Percentiles rank a stretch among this genome's conserved stretches.
These are phyloP conservation scores for Miltochrista miniata DNA, from an alignment of 2,888 invertebrate species.

Conservation along the genomic window DNA sequence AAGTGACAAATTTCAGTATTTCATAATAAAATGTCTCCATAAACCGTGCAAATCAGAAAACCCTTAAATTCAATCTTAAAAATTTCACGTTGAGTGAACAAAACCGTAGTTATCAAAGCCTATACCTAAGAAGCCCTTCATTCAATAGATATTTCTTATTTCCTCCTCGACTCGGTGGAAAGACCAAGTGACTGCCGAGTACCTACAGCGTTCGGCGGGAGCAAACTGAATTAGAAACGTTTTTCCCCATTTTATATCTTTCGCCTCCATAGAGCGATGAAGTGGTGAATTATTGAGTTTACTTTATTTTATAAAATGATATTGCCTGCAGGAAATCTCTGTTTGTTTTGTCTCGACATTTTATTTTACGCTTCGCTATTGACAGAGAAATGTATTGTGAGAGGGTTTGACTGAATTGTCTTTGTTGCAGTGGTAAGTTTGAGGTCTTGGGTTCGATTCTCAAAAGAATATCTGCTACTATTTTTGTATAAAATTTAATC, in stretches of 20 bases:
- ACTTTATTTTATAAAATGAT: slow-evolving; percentile 79
- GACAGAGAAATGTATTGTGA: slow-evolving; percentile 51
- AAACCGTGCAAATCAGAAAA: slow-evolving; percentile 26
- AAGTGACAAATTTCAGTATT: too few species aligned
- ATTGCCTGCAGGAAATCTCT: slow-evolving; percentile 64
- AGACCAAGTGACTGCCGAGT: slow-evolving; percentile 61
- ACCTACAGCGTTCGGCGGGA: slow-evolving; percentile 60
- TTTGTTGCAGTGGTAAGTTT: too few species aligned
- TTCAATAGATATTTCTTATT: slow-evolving; percentile 66
- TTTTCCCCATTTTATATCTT: slow-evolving; percentile 78
- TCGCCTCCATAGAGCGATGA: slow-evolving; percentile 68
- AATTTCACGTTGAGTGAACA: slow-evolving; percentile 52
- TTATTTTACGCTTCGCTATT: slow-evolving; percentile 53
- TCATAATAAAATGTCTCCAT: too few species aligned
- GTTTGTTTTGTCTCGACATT: slow-evolving; percentile 67
- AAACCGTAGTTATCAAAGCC: slow-evolving; percentile 49
- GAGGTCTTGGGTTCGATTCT: too few species aligned
- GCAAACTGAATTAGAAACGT: slow-evolving; percentile 79
- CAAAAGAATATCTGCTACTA: too few species aligned
- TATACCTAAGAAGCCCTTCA: slow-evolving; percentile 35
- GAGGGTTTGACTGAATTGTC: too few species aligned
- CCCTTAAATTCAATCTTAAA: too few species aligned
- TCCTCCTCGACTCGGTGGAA: slow-evolving; percentile 55
- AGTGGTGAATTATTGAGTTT: slow-evolving; percentile 79
- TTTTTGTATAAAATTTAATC: too few species aligned